A percentile compares a stretch with the other conserved stretches of the same genome.
Evolutionary conservation across 2,888 invertebrate species (phyloP).

Genomic region (Hirtodrosophila confusa): DNA sequence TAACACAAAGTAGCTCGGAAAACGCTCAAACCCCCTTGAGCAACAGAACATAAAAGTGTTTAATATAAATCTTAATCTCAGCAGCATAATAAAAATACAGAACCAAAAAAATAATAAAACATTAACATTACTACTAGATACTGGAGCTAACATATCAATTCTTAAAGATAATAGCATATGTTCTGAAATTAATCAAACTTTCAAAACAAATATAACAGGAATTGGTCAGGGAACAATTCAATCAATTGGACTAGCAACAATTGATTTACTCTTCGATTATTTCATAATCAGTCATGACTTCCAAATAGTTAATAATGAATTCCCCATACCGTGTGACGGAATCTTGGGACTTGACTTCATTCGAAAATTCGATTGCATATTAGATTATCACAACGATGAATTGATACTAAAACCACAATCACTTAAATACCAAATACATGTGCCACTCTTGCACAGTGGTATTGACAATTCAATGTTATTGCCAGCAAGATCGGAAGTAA

Average conservation of each 20-base stretch:
- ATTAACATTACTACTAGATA: constrained; percentile 19
- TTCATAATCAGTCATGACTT: constrained; percentile 23
- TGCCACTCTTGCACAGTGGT: constrained; percentile 15
- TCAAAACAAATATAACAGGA: too few species aligned
- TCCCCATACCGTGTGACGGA: constrained; percentile 18
- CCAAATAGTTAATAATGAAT: constrained; percentile 21
- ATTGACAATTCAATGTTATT: constrained; percentile 12
- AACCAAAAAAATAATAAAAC: constrained; percentile 1
- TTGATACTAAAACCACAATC: constrained; percentile 22
- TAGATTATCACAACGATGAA: constrained; percentile 25
- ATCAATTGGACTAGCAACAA: constrained; percentile 16
- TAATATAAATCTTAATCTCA: constrained; percentile 20
- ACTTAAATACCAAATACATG: constrained; percentile 11
- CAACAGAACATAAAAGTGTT: constrained; percentile 10
- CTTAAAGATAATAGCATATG: constrained; percentile 17
- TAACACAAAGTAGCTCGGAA: constrained; percentile 7
- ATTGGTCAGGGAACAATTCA: constrained; percentile 1
- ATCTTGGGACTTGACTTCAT: neutral
- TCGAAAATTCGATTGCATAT: constrained; percentile 31
- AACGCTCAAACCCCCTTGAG: neutral
- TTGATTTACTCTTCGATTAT: constrained; percentile 19
- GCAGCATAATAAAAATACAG: neutral
- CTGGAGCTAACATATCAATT: constrained; percentile 15
- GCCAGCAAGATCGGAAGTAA: constrained; percentile 25
- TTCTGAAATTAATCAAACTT: constrained; percentile 10